Conservation (phyloP, 2,797 vertebrate genomes). For the Gymnothorax javanicus region DNA sequence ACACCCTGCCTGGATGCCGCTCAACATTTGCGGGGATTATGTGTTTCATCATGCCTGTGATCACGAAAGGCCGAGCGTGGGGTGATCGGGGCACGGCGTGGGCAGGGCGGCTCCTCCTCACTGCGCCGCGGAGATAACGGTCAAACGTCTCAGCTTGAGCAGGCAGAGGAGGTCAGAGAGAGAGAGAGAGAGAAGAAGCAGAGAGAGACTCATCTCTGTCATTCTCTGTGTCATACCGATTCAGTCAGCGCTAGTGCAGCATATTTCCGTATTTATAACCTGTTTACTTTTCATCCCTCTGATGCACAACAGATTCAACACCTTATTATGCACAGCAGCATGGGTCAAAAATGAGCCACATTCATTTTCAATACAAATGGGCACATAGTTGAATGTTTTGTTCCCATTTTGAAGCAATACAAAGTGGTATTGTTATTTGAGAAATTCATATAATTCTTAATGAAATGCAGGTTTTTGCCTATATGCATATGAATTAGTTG, state of each 20-base stretch:
- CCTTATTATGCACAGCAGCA: too few species aligned
- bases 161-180: background rate
- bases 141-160: background rate
- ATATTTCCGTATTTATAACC: background rate
- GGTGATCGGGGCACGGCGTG: background rate
- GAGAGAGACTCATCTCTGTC: background rate
- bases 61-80: background rate
- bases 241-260: background rate
- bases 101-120: background rate
- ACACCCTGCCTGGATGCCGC: background rate
- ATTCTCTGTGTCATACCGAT: background rate
- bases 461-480: too few species aligned
- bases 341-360: too few species aligned
- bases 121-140: background rate
- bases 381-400: too few species aligned
- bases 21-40: background rate
- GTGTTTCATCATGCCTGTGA: conserved; percentile 2
- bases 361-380: too few species aligned
- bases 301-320: background rate
- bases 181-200: background rate
- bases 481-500: too few species aligned
- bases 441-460: too few species aligned
- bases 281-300: background rate
- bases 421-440: too few species aligned
- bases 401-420: too few species aligned